Evolutionary conservation across 2,888 invertebrate genomes (phyloP), one percentile per base, ranked within the genome.

Genomic region (Parascotia fuliginaria): DNA sequence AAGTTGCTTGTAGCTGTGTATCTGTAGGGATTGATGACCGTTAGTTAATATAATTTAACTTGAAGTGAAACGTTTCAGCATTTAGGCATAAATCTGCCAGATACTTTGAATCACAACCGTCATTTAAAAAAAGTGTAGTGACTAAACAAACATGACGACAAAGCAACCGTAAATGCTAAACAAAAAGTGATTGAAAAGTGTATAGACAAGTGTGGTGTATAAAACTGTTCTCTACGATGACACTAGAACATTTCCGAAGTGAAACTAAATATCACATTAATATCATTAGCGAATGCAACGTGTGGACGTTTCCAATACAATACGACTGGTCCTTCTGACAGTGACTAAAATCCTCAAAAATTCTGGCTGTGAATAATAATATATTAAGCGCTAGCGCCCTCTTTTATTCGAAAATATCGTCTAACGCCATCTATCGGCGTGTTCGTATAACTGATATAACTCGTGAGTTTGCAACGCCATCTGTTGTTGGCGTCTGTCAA

Each of bases 321-420:
- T 50, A 56, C 22, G 46, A 58, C 11, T 67, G 70, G 70, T 60
- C 61, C 37, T 65, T 70, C 49, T 70, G 70, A 70, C 70, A 70
- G 63, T 60, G 46, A 47, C 55, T 48, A 16, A 15, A 53, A 36
- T 12, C 19, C 14, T 9, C 0, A n/a, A 19, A 29, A 50, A 24
- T 36, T 5, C 2, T 15, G 19, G 37, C 60, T 59, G 61, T 59
- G 53, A 60, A 45, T 58, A 45, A 9, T 45, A n/a, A 29, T n/a
- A 11, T 40, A 34, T 14, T 9, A 22, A 19, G 37, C n/a, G 45
- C 46, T 44, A 0, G 9, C 16, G 53, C 46, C 44, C 38, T 53
- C 56, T 61, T 33, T 36, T 44, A 42, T 50, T 53, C 36, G 28
- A 42, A 55, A 42, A 29, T 4, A n/a, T 29, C 29, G 29, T 13